Evolutionary conservation across 2,113 vertebrate genomes (phyloP).

Genomic region (Pollachius pollachius): DNA sequence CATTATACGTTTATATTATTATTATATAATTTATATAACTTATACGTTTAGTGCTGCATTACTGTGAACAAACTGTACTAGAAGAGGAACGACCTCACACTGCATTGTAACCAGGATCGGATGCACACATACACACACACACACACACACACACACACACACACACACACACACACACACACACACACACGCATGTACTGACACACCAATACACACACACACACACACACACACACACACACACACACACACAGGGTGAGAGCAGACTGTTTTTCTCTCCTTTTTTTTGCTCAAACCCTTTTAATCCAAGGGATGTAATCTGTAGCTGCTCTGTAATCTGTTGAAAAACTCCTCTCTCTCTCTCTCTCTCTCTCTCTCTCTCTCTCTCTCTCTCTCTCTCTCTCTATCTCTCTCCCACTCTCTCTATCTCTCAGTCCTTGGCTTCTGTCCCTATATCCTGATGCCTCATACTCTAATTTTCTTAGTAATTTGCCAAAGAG

Average conservation of each 20-base stretch:
- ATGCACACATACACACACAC: too few relatives aligned
- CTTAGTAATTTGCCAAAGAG: constrained; percentile 69
- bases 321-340: constrained; percentile 67
- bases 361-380: too few relatives aligned
- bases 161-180: background rate
- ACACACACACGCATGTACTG: background rate
- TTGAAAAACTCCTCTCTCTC: constrained; percentile 56
- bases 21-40: too few relatives aligned
- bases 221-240: constrained; percentile 10
- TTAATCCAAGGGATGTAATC: constrained; percentile 68
- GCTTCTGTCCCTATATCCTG: constrained; percentile 63
- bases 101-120: too few relatives aligned
- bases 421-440: constrained; percentile 3
- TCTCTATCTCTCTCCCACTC: too few relatives aligned
- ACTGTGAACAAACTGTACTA: too few relatives aligned
- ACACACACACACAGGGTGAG: constrained; percentile 21
- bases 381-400: too few relatives aligned
- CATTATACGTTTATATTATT: too few relatives aligned
- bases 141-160: too few relatives aligned
- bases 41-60: too few relatives aligned
- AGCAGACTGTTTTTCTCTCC: constrained; percentile 38
- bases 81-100: too few relatives aligned
- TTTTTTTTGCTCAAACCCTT: constrained; percentile 53
- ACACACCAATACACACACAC: background rate
- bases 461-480: constrained; percentile 66